These are phyloP conservation scores for Glyphotaelius pellucidus DNA, from an alignment of 2,888 invertebrate genomes.

Conservation along the genomic window DNA sequence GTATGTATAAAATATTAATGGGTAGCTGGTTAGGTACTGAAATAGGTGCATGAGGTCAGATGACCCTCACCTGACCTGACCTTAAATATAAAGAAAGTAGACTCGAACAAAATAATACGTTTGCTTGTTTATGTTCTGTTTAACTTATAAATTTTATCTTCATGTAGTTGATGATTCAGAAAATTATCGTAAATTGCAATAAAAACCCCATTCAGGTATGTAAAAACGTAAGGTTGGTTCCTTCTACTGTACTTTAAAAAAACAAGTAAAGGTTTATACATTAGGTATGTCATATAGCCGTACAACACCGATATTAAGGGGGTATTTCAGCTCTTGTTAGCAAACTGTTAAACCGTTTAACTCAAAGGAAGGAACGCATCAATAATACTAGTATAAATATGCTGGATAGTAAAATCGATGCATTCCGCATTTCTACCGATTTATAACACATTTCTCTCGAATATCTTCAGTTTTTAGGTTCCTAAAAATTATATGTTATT, in stretches of 20 bases:
- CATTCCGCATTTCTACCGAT: no score
- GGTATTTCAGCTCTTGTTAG: no score
- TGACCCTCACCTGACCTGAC: background rate
- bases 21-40: background rate
- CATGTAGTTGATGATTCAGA: background rate
- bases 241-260: background rate
- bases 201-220: background rate
- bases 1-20: background rate
- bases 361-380: no score
- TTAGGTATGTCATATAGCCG: background rate
- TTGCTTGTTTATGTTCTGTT: background rate
- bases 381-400: no score
- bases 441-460: no score
- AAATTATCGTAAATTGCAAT: background rate
- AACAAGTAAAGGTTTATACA: background rate
- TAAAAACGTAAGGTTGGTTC: background rate
- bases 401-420: no score
- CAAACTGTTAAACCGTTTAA: no score
- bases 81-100: constrained; percentile 2
- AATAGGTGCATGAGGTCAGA: background rate
- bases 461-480: no score
- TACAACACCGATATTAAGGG: background rate
- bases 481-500: no score
- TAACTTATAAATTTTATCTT: background rate
- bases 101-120: background rate